phyloP scores from a whole-genome alignment of 2,888 invertebrate species.

The Platynereis dumerilii region DNA sequence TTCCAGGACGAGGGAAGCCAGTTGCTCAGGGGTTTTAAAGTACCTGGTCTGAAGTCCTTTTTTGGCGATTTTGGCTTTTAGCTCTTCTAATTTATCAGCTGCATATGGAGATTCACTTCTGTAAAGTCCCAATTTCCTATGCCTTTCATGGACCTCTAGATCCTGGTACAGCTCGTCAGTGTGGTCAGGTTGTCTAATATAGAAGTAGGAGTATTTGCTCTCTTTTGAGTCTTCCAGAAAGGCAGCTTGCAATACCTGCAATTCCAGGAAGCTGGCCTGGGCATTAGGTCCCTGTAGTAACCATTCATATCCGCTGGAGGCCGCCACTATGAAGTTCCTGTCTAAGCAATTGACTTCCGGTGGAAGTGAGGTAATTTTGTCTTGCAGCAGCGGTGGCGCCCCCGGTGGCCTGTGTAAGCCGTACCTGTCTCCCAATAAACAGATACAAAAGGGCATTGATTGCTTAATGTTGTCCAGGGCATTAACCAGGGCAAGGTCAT shows the following conservation, averaged over 20 bases:
- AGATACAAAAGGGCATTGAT: constrained; percentile 56
- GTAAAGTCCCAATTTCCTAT: constrained; percentile 33
- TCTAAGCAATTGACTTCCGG: constrained; percentile 48
- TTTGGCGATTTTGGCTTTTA: constrained; percentile 59
- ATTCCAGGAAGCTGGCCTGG: constrained; percentile 54
- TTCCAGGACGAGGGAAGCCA: constrained; percentile 48
- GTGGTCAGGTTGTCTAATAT: constrained; percentile 55
- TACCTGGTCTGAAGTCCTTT: constrained; percentile 57
- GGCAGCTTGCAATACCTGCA: constrained; percentile 55
- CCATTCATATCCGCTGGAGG: constrained; percentile 56
- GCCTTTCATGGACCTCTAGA: constrained; percentile 28
- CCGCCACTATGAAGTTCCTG: constrained; percentile 50
- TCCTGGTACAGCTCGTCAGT: constrained; percentile 29
- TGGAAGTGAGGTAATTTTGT: constrained; percentile 30
- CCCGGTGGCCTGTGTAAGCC: constrained; percentile 42
- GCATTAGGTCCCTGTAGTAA: constrained; percentile 50
- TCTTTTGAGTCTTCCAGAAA: constrained; percentile 22
- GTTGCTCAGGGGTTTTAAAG: constrained; percentile 52
- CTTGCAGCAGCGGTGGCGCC: constrained; percentile 36
- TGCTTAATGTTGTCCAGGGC: constrained; percentile 47
- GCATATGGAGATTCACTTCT: constrained; percentile 49
- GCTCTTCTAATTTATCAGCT: constrained; percentile 47
- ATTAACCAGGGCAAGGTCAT: constrained; percentile 40
- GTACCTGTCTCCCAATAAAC: constrained; percentile 58
- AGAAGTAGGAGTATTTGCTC: constrained; percentile 50